Evolutionary conservation across 1,140 invertebrate species (phyloP).

Genomic region (Centruroides sculpturatus): DNA sequence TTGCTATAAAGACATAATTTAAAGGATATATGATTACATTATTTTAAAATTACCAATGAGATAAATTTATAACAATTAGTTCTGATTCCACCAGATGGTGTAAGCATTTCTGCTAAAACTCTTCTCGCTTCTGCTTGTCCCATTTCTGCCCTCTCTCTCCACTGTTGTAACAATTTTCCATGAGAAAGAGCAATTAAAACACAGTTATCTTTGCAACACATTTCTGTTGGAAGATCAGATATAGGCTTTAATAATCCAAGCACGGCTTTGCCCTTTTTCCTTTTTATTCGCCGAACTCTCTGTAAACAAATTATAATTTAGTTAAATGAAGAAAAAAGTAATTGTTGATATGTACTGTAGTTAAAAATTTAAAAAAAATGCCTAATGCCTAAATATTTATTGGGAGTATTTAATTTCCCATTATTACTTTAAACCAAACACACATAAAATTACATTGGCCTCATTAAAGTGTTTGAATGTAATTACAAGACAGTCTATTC

Average conservation of each 20-base stretch:
- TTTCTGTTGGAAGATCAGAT: constrained; percentile 14
- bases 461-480: no score
- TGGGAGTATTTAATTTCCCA: no score
- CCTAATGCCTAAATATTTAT: no score
- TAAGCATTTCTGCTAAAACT: constrained; percentile 30
- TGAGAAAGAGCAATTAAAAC: constrained; percentile 26
- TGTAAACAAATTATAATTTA: no score
- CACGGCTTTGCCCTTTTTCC: constrained; percentile 21
- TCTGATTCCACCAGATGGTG: constrained; percentile 23
- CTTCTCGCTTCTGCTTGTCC: constrained; percentile 25
- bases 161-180: constrained; percentile 21
- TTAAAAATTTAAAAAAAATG: no score
- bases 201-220: constrained; percentile 25
- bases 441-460: no score
- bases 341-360: no score
- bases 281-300: constrained; percentile 9
- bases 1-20: no score
- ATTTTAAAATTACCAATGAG: constrained; percentile 17
- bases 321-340: neutral
- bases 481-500: no score
- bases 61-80: constrained; percentile 27
- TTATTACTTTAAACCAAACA: no score
- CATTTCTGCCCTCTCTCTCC: constrained; percentile 22
- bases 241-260: constrained; percentile 19
- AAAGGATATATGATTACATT: no score